Conservation (phyloP, 2,113 vertebrate species). For the Abramis brama region DNA sequence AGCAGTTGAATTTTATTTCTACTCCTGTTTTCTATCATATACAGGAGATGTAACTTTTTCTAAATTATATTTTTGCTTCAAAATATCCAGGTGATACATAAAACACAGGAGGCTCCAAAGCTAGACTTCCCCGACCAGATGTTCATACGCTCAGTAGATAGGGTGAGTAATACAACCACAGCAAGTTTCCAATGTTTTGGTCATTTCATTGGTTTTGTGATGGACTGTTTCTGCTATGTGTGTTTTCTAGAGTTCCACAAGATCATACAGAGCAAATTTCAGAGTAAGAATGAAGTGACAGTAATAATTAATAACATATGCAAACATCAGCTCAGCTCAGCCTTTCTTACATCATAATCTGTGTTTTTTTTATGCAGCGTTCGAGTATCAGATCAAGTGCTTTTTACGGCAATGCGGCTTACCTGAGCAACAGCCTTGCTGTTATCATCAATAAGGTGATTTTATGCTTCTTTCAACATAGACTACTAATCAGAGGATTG, state of each 20-base stretch:
- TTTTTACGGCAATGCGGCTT: not conserved
- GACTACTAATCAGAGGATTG: not conserved
- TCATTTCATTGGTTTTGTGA: not conserved
- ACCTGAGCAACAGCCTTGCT: not conserved
- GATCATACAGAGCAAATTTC: constrained; percentile 5
- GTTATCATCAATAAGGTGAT: constrained; percentile 29
- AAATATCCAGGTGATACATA: not conserved
- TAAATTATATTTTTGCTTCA: not conserved
- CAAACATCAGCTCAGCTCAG: not conserved
- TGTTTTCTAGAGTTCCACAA: constrained; percentile 34
- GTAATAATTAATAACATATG: not conserved
- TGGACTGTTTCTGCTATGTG: not conserved
- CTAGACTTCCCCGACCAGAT: not conserved
- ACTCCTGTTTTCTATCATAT: not conserved
- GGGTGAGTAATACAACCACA: not conserved
- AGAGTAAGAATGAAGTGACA: not conserved
- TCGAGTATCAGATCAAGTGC: not conserved
- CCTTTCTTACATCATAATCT: not conserved
- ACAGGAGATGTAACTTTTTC: not conserved
- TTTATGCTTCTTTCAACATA: not conserved
- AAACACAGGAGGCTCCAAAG: not conserved
- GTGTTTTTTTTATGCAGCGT: not conserved
- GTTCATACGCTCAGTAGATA: not conserved
- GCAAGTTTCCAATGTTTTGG: not conserved
- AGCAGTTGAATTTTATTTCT: not conserved